Conservation (phyloP, 2,113 vertebrate genomes). For the Actenoides lindsayi region DNA sequence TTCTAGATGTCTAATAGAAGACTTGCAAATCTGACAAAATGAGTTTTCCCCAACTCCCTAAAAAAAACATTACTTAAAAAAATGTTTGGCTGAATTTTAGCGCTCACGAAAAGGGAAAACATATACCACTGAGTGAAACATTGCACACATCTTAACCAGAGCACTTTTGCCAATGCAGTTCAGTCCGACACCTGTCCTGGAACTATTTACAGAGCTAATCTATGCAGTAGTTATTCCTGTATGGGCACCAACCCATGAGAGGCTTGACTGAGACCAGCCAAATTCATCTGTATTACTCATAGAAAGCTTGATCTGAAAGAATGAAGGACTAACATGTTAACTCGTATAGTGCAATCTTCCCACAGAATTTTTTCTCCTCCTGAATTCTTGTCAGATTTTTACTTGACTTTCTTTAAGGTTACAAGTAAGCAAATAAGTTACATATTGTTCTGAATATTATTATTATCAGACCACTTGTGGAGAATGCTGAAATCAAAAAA, state of each 20-base stretch:
- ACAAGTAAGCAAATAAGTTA: background rate
- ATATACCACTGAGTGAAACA: background rate
- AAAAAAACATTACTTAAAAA: background rate
- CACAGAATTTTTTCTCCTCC: background rate
- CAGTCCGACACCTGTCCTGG: constrained; percentile 41
- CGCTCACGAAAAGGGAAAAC: background rate
- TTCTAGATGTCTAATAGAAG: background rate
- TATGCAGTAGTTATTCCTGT: background rate
- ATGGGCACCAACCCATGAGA: constrained; percentile 43
- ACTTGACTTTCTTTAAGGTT: background rate
- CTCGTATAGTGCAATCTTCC: background rate
- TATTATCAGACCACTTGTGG: background rate
- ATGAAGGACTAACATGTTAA: constrained; percentile 34
- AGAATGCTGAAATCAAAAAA: background rate
- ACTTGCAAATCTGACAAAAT: background rate
- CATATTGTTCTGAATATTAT: background rate
- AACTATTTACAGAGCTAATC: constrained; percentile 45
- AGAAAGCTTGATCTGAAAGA: constrained; percentile 51
- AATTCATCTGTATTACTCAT: constrained; percentile 38
- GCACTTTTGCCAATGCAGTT: background rate
- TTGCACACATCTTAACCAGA: background rate
- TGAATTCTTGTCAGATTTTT: background rate
- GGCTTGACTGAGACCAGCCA: constrained; percentile 44
- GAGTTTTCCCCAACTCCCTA: background rate
- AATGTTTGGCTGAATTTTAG: background rate